Percentiles rank a stretch among this genome's conserved stretches.
Conservation (phyloP, 2,113 vertebrate genomes). For the Oreotrochilus melanogaster region DNA sequence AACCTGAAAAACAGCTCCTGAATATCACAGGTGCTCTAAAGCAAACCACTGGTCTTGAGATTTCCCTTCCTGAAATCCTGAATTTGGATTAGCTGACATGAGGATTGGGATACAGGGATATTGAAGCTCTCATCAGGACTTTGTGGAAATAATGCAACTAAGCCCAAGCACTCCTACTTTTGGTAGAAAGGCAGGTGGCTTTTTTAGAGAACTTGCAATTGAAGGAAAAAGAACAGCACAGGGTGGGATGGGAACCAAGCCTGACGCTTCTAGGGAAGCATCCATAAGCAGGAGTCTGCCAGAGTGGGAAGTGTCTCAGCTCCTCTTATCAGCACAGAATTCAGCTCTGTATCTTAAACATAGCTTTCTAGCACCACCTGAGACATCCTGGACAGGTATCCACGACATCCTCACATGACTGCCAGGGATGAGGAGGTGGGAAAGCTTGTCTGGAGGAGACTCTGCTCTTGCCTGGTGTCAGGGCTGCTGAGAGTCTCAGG, state of each 20-base stretch:
- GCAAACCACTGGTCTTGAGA: neutral
- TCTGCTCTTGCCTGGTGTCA: neutral
- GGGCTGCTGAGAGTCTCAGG: neutral
- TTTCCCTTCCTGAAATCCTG: neutral
- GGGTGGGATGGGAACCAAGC: too few relatives aligned
- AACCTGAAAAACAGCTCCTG: neutral
- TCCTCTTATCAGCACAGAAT: neutral
- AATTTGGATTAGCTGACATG: neutral
- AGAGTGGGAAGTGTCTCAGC: neutral
- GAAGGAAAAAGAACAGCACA: neutral
- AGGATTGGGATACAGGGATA: neutral
- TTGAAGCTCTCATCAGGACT: neutral
- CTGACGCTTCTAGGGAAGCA: accelerated
- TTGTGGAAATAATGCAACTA: neutral
- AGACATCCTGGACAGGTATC: neutral
- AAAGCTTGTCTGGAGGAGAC: neutral
- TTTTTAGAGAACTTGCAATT: neutral
- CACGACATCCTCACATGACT: neutral
- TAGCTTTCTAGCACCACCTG: neutral
- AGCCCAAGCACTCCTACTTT: neutral
- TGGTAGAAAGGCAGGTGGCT: neutral
- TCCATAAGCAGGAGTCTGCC: neutral
- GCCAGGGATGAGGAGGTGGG: neutral
- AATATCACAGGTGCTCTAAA: neutral
- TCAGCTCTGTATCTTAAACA: neutral